Evolutionary conservation across 2,113 vertebrate species (phyloP).

Genomic region (Halichoerus grypus): DNA sequence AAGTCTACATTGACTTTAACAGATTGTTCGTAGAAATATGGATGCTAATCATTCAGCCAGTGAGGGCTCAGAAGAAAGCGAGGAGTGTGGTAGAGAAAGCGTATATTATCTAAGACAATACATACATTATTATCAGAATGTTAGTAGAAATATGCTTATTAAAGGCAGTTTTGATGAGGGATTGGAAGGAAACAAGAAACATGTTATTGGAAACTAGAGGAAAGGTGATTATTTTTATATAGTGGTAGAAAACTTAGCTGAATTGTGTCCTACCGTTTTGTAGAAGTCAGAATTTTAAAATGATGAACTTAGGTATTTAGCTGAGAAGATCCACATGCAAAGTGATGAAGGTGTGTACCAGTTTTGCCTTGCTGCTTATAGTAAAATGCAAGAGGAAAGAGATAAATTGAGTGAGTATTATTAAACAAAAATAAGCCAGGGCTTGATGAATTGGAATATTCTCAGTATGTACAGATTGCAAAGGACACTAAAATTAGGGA

Average conservation of each 20-base stretch:
- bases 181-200: background rate
- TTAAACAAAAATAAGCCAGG: background rate
- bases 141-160: background rate
- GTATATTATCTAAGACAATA: background rate
- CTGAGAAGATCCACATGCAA: background rate
- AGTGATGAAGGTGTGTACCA: background rate
- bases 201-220: background rate
- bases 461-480: background rate
- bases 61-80: background rate
- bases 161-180: background rate
- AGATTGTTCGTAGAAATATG: background rate
- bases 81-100: background rate
- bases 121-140: background rate
- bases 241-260: background rate
- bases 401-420: background rate
- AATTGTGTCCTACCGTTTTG: background rate
- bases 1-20: background rate
- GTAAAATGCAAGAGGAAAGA: background rate
- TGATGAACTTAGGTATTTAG: background rate
- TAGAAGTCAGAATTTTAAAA: background rate
- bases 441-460: background rate
- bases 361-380: background rate
- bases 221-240: background rate
- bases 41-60: background rate
- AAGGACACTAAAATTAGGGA: background rate